Evolutionary conservation across 2,113 vertebrate species (phyloP).

Genomic region (Chlamydotis undulata): DNA sequence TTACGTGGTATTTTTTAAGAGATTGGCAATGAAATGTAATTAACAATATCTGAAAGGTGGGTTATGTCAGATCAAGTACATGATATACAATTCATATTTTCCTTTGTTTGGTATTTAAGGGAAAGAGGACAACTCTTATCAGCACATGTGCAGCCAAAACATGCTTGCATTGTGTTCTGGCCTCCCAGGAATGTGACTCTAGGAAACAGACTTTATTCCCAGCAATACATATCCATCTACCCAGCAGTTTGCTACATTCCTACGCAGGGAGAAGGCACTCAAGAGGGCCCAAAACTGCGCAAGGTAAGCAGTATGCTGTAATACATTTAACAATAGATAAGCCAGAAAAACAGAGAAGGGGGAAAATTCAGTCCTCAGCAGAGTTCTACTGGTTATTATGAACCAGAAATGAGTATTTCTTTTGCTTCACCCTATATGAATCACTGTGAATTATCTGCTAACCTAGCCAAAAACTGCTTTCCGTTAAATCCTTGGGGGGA

Average conservation of each 20-base stretch:
- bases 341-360: neutral
- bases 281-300: neutral
- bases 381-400: neutral
- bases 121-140: neutral
- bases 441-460: conserved; percentile 44
- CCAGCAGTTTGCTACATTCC: neutral
- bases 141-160: neutral
- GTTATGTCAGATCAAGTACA: neutral
- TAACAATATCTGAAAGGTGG: neutral
- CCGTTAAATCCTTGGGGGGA: neutral
- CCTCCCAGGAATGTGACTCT: neutral
- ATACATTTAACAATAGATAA: conserved; percentile 13
- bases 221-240: neutral
- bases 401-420: conserved; percentile 29
- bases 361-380: neutral
- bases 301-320: neutral
- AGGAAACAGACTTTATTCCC: neutral
- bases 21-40: neutral
- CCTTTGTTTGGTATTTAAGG: neutral
- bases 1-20: neutral
- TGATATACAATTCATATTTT: neutral
- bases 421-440: conserved; percentile 41
- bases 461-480: neutral
- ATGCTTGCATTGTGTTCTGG: neutral
- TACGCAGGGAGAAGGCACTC: neutral